A percentile compares a stretch with the other conserved stretches of the same genome.
These are phyloP conservation scores for Seira musarum DNA, from an alignment of 2,888 invertebrate genomes.

Conservation along the genomic window DNA sequence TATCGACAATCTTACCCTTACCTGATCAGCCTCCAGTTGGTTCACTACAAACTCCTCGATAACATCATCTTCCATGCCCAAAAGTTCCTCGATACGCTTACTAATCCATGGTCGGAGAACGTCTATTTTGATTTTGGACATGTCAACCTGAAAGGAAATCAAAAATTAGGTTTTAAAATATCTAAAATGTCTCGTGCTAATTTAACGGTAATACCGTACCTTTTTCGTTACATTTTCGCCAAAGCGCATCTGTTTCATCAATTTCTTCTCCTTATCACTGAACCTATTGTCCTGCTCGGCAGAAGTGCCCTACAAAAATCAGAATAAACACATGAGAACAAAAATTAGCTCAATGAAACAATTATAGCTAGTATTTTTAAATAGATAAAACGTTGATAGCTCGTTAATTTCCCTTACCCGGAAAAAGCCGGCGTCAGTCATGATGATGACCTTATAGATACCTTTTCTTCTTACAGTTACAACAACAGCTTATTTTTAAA, in stretches of 20 bases:
- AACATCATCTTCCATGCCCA: conserved; percentile 99
- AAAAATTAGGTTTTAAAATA: neutral
- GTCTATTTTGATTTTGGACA: conserved; percentile 98
- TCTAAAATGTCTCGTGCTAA: too few relatives aligned
- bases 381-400: neutral
- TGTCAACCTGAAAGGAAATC: conserved; percentile 84
- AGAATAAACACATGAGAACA: too few relatives aligned
- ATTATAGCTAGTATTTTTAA: neutral
- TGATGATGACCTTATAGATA: too few relatives aligned
- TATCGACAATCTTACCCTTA: too few relatives aligned
- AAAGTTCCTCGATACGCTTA: conserved; percentile 93
- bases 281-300: conserved; percentile 99
- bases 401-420: conserved; percentile 71
- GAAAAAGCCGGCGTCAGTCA: conserved; percentile 74
- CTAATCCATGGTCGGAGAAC: conserved; percentile 99
- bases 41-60: conserved; percentile 99
- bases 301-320: conserved; percentile 87
- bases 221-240: conserved; percentile 93
- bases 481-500: too few relatives aligned
- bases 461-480: too few relatives aligned
- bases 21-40: conserved; percentile 94
- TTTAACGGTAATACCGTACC: conserved; percentile 75
- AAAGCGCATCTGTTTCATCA: conserved; percentile 99
- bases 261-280: conserved; percentile 99
- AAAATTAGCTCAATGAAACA: too few relatives aligned